Evolutionary conservation across 2,888 invertebrate species (phyloP).

Genomic region (Acanthosepion esculentum): DNA sequence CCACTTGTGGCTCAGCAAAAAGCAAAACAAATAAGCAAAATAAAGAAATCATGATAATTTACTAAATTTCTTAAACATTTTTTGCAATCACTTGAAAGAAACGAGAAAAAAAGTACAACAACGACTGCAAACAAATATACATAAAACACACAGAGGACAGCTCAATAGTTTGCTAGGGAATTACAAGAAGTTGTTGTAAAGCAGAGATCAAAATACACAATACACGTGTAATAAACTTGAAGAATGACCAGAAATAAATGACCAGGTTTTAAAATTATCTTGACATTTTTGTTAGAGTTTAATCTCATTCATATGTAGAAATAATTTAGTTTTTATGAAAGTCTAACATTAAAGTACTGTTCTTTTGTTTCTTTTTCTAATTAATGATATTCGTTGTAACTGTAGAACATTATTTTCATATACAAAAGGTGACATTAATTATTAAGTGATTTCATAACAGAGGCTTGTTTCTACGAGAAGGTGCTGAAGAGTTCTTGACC

Average conservation of each 20-base stretch:
- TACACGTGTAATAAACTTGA: background rate
- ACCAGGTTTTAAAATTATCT: too few species aligned
- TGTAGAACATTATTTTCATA: too few species aligned
- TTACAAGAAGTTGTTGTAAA: background rate
- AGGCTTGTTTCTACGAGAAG: too few species aligned
- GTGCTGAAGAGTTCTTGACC: too few species aligned
- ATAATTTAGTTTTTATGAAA: too few species aligned
- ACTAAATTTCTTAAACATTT: background rate
- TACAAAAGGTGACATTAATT: too few species aligned
- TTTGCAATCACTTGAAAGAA: background rate
- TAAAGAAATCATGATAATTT: background rate
- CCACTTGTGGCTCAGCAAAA: background rate
- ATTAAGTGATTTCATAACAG: too few species aligned
- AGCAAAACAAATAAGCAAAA: slow-evolving; percentile 2
- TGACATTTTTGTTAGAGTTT: background rate
- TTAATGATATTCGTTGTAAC: too few species aligned
- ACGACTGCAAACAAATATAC: background rate
- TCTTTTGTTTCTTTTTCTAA: too few species aligned
- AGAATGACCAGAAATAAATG: background rate
- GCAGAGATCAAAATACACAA: background rate
- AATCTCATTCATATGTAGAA: background rate
- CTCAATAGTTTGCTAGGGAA: background rate
- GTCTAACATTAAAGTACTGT: too few species aligned
- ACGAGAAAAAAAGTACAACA: background rate
- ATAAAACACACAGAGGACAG: background rate